Base-by-base conservation (phyloP, 1,140 invertebrate genomes). In the Vollenhovia emeryi region DNA sequence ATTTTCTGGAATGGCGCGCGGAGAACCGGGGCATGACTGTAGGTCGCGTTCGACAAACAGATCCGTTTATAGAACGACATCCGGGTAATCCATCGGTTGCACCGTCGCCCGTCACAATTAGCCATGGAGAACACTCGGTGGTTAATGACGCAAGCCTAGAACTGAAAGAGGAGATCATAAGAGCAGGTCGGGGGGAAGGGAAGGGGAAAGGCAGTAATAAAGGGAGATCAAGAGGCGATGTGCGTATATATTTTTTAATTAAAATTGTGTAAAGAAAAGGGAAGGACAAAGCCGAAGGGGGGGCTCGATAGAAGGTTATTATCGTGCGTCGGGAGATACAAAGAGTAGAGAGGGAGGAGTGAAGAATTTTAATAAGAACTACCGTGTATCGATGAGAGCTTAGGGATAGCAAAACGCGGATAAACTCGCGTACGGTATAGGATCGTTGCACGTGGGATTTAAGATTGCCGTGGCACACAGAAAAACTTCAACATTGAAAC, bases 171-270 rank as follows among this genome's bases (percentile, higher is more conserved):
- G 21, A 24, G 8, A 6, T 57, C 8, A 8, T n/a, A 62, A 18
- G 27, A n/a, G n/a, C n/a, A n/a, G n/a, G n/a, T n/a, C n/a, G n/a
- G n/a, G n/a, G n/a, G n/a, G n/a, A n/a, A n/a, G 24, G 40, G 18
- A 3, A 1, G 45, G 24, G 24, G 18, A 9, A 3, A 5, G 48
- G 11, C 3, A 66, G 33, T 40, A 59, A 82, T 52, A 73, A 73
- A 59, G 40, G 52, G 13, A 43, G 13, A 7, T 57, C 8, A 57
- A 59, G 27, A 13, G n/a, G 8, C 1, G 11, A 43, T 9, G n/a
- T 27, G 36, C 11, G 18, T 76, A 80, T 55, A 27, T 80, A 36
- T 71, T 59, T 82, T 82, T 82, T 59, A 73, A 80, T 80, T 80
- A 80, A 80, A 80, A 57, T 43, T 55, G 50, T 11, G 71, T 52